phyloP scores from a whole-genome alignment of 2,797 vertebrate genomes.

The Ispidina picta region DNA sequence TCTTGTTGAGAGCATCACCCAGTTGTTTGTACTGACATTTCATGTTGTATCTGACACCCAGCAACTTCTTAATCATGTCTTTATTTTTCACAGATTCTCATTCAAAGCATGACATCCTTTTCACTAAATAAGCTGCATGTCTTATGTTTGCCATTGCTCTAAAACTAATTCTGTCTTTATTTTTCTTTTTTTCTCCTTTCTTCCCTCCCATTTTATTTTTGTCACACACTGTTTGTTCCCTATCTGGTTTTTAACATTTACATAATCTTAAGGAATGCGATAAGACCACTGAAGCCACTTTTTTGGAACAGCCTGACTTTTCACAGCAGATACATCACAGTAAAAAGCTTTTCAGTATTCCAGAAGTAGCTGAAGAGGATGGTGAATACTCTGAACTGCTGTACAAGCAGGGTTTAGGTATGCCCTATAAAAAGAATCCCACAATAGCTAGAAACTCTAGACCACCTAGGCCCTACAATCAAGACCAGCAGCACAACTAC shows the following conservation, averaged over 20 bases:
- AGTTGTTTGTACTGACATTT: constrained; percentile 50
- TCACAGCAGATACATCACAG: constrained; percentile 87
- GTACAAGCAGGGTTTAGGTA: constrained; percentile 69
- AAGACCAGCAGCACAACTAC: constrained; percentile 70
- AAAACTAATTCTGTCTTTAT: constrained; percentile 99
- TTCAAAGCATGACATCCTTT: constrained; percentile 87
- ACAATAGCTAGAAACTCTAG: constrained; percentile 34
- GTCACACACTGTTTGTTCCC: constrained; percentile 78
- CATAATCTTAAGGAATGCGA: constrained; percentile 84
- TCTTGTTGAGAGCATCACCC: constrained; percentile 33
- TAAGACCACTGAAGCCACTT: constrained; percentile 85
- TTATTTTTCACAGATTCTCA: constrained; percentile 84
- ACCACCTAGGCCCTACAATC: constrained; percentile 65
- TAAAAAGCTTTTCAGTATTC: constrained; percentile 96
- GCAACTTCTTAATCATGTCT: constrained; percentile 64
- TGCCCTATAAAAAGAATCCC: constrained; percentile 35
- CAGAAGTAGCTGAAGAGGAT: constrained; percentile 95
- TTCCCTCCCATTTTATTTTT: constrained; percentile 84
- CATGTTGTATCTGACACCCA: constrained; percentile 56
- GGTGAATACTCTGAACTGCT: constrained; percentile 73
- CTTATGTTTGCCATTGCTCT: constrained; percentile 85
- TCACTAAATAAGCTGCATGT: constrained; percentile 90
- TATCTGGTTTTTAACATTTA: constrained; percentile 79
- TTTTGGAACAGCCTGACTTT: constrained; percentile 88
- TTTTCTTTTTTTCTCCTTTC: constrained; percentile 73